Base-by-base conservation (phyloP, 2,888 invertebrate species). In the Melinopterus prodromus region DNA sequence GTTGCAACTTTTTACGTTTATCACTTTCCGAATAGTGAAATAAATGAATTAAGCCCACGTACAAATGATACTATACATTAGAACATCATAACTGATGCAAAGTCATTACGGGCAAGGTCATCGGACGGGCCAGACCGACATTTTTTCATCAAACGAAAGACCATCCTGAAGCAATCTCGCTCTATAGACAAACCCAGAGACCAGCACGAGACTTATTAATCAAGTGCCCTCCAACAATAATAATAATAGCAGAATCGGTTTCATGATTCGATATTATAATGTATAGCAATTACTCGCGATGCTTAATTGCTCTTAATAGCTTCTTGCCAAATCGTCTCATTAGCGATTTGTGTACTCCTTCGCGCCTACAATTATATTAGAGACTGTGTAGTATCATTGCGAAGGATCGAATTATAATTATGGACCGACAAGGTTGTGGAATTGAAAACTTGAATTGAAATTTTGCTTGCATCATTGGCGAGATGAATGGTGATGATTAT, bases 271-370 rank as follows among this genome's bases (percentile, higher is more conserved):
- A 53, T 53, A 53, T 53, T 53, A 12, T 53, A 12, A 12, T 9
- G 53, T 53, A 53, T 3, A 3, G 53, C 26, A 26, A 26, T 26
- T 26, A 26, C 7, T 53, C 53, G 53, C 5, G 12, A 53, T 53
- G 53, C 53, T 53, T 53, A 53, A 53, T 53, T 53, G 53, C 53
- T 53, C 53, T 53, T 53, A 53, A 53, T 53, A 53, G 53, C 53
- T 53, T 53, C 53, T 53, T 53, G 53, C 53, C 53, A 53, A 53
- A 53, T 53, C 53, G 53, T 53, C 53, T 53, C 53, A 53, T 53
- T 53, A 53, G 53, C 5, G 53, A 53, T 53, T 53, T 53, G 9
- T 53, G 53, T 53, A 53, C 53, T 53, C 53, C 53, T 53, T 53
- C 53, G 53, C 53, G 12, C 53, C 53, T 53, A 53, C 53, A 12